Conservation (phyloP, 2,797 vertebrate species). For the Xiphophorus birchmanni region DNA sequence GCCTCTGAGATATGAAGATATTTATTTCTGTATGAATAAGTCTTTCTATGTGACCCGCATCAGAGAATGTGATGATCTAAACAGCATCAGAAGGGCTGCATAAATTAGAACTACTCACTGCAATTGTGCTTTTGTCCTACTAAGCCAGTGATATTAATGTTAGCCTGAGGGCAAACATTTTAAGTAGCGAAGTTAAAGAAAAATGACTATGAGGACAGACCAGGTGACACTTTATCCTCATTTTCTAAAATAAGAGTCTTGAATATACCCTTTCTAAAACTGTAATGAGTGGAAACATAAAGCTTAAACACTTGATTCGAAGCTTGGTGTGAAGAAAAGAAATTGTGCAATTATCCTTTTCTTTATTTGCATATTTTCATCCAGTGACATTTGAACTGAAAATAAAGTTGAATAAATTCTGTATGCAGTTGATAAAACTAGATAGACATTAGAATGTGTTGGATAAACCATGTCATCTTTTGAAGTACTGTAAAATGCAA, state of each 20-base stretch:
- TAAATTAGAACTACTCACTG: background rate
- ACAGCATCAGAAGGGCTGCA: background rate
- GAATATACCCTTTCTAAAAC: background rate
- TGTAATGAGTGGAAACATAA: background rate
- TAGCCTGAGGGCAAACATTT: background rate
- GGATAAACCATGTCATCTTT: background rate
- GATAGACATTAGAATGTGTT: background rate
- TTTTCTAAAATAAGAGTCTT: background rate
- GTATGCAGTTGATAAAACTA: background rate
- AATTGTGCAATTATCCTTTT: background rate
- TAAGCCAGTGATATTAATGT: constrained; percentile 4
- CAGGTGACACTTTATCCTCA: background rate
- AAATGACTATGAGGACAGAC: background rate
- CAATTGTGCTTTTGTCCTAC: constrained; percentile 4
- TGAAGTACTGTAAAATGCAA: background rate
- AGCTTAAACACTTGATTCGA: background rate
- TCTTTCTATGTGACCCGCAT: background rate
- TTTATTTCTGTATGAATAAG: background rate
- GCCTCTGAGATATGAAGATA: background rate
- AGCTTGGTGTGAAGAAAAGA: background rate
- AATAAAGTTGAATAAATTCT: background rate
- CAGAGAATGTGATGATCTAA: background rate
- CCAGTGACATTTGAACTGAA: background rate
- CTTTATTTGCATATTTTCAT: background rate
- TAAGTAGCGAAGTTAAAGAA: constrained; percentile 1